Base-by-base conservation (phyloP, 2,113 vertebrate genomes). In the Microcebus murinus region DNA sequence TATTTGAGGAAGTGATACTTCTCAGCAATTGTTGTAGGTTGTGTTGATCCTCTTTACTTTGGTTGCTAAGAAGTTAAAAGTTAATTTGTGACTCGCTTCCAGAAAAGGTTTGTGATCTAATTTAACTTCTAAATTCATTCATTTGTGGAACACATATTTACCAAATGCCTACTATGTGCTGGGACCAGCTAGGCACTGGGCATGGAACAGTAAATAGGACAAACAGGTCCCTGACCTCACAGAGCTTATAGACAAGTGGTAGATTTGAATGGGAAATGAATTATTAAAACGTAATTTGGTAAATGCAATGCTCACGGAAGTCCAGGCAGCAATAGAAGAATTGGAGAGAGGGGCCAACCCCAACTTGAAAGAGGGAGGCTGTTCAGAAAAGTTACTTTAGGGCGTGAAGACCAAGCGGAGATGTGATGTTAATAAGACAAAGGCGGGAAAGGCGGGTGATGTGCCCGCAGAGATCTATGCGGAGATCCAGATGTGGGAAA, bases 41-140 rank as follows among this genome's bases (percentile, higher is more conserved):
- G 88, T 12, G 57, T 4, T 50, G 67, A 76, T 52, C 48, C 23
- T 96, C 36, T 52, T 93, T 23, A 90, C n/a, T 71, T 52, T 87
- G 83, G 70, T 27, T 93, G 57, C 59, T 86, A 31, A 74, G 25
- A 96, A 82, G 55, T 77, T 90, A 57, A 73, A 91, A 81, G 70
- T 80, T 73, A 87, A 77, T 77, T 48, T 93, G 61, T 68, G 91
- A 87, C 12, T 87, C 11, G 29, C 6, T 42, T 77, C 73, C 59
- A 79, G 55, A 91, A 95, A 89, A 21, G 20, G 18, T 59, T 83
- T 57, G 55, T 45, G 45, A 71, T 65, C 39, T 55, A 55, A 65
- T 90, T 91, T 92, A 90, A 91, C 83, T 95, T 77, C 81, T 82
- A 31, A 48, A 76, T 50, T 95, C 15, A 74, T 70, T 87, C 52